Conservation (phyloP, 2,113 vertebrate species). For the Cepphus grylle region DNA sequence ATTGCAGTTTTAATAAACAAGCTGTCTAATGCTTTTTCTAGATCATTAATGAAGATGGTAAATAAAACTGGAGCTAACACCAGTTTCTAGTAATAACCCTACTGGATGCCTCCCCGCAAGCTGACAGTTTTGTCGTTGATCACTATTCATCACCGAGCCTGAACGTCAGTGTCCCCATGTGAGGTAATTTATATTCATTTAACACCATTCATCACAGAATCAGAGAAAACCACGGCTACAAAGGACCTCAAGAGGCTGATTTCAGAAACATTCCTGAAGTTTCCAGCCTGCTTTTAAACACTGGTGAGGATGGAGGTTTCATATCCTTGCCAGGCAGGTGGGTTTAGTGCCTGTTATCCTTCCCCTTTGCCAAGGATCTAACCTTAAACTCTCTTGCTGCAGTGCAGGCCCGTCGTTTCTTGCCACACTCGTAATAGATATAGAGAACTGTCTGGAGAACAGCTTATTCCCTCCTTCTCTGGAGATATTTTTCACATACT, state of each 20-base stretch:
- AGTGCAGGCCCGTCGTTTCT: neutral
- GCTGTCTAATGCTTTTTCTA: constrained; percentile 39
- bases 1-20: constrained; percentile 46
- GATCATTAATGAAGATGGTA: constrained; percentile 56
- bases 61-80: constrained; percentile 51
- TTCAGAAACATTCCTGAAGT: constrained; percentile 26
- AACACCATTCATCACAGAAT: constrained; percentile 42
- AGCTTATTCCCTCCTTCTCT: neutral
- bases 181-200: constrained; percentile 65
- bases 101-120: constrained; percentile 37
- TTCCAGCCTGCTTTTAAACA: neutral
- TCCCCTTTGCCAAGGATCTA: neutral
- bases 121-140: constrained; percentile 56
- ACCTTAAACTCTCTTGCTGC: neutral
- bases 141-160: constrained; percentile 50
- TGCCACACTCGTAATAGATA: neutral
- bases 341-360: neutral
- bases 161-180: neutral
- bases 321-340: neutral
- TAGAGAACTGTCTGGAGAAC: neutral
- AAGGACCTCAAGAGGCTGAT: constrained; percentile 21
- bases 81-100: constrained; percentile 50
- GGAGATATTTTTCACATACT: neutral
- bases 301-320: neutral
- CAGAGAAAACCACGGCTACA: constrained; percentile 23